A percentile compares a stretch with the other conserved stretches of the same genome.
phyloP scores from a whole-genome alignment of 2,113 vertebrate species.

The Donacobius atricapilla region DNA sequence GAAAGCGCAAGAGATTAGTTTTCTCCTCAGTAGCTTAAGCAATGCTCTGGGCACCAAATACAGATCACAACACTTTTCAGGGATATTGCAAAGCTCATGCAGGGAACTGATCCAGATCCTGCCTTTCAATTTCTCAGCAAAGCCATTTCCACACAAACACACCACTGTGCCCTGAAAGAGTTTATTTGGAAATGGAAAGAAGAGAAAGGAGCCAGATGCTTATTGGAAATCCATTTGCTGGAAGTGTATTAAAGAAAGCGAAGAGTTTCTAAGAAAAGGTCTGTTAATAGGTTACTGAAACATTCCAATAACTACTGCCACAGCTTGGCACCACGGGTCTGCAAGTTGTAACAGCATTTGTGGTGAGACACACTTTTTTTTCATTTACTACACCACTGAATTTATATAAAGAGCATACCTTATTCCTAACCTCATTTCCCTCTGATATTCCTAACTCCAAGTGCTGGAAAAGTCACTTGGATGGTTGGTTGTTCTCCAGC shows the following conservation, averaged over 20 bases:
- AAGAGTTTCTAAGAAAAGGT: neutral
- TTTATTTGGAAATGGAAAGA: conserved; percentile 5
- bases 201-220: neutral
- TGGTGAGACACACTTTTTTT: neutral
- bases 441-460: neutral
- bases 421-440: neutral
- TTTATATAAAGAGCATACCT: neutral
- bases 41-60: conserved; percentile 57
- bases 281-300: neutral
- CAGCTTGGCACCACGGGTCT: neutral
- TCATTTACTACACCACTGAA: neutral
- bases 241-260: neutral
- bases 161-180: conserved; percentile 17
- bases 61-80: conserved; percentile 34
- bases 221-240: conserved; percentile 46
- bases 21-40: conserved; percentile 61
- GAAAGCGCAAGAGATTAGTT: conserved; percentile 62
- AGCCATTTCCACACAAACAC: conserved; percentile 23
- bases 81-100: conserved; percentile 37
- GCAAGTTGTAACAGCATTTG: neutral
- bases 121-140: conserved; percentile 41
- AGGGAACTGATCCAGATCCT: conserved; percentile 44
- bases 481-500: neutral
- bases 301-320: neutral
- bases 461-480: neutral